phyloP scores from a whole-genome alignment of 2,113 vertebrate species.

The Seriola aureovittata region DNA sequence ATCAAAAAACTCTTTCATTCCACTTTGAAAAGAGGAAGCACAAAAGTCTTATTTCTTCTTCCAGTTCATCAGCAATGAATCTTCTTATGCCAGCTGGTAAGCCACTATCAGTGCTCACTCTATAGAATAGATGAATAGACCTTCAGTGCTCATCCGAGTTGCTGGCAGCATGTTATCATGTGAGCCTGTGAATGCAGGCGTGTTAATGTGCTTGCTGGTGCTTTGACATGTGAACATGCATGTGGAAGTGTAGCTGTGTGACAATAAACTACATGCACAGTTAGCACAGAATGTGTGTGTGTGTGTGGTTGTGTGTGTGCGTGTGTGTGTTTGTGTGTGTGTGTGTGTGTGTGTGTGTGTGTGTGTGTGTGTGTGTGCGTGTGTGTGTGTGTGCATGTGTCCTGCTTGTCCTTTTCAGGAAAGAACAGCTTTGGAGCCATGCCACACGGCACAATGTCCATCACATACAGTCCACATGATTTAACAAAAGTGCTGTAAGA shows the following conservation, averaged over 20 bases:
- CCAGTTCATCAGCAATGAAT: constrained; percentile 18
- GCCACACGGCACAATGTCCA: constrained; percentile 20
- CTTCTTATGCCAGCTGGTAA: constrained; percentile 12
- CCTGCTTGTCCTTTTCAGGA: constrained; percentile 26
- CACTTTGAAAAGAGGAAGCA: constrained; percentile 10
- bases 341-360: neutral
- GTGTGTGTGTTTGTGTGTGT: neutral
- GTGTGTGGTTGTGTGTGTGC: constrained; percentile 2
- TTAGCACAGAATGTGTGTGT: constrained; percentile 11
- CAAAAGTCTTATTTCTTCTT: constrained; percentile 9
- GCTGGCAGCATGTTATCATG: constrained; percentile 37
- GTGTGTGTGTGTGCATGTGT: constrained; percentile 3
- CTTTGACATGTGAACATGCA: constrained; percentile 11
- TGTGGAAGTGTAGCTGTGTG: constrained; percentile 5
- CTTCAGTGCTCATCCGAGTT: neutral
- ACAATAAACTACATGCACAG: constrained; percentile 10
- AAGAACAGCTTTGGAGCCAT: constrained; percentile 22
- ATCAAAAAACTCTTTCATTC: neutral
- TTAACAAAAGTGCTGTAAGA: constrained; percentile 54
- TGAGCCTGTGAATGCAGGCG: neutral
- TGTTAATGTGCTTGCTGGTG: constrained; percentile 17
- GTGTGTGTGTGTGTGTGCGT: constrained; percentile 3
- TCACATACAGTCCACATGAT: constrained; percentile 45
- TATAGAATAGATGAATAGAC: constrained; percentile 14
- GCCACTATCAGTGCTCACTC: constrained; percentile 22